phyloP scores from a whole-genome alignment of 2,888 invertebrate genomes.

The Dryococelus australis region DNA sequence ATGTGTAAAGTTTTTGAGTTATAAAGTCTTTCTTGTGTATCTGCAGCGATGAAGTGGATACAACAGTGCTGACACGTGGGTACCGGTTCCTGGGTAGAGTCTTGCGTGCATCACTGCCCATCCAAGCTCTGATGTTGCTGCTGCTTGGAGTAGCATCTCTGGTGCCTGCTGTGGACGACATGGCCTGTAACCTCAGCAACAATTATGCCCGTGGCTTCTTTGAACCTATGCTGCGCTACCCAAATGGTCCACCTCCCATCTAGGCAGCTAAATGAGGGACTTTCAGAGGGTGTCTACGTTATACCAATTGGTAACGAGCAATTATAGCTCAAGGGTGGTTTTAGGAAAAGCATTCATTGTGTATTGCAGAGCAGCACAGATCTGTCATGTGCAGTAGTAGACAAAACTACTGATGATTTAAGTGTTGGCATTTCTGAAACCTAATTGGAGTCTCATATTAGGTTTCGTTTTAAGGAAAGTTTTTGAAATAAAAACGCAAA shows the following conservation, averaged over 20 bases:
- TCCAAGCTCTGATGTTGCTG: conserved; percentile 92
- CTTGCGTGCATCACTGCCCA: conserved; percentile 88
- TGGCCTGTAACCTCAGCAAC: conserved; percentile 84
- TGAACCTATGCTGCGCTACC: conserved; percentile 89
- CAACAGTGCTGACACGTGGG: conserved; percentile 74
- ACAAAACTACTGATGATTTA: background rate
- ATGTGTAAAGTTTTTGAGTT: too few relatives aligned
- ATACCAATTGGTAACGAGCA: too few relatives aligned
- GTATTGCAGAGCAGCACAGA: too few relatives aligned
- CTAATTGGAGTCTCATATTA: background rate
- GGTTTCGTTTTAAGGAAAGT: background rate
- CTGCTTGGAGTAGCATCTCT: conserved; percentile 92
- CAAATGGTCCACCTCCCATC: conserved; percentile 92
- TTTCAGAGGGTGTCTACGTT: too few relatives aligned
- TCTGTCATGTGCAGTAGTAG: background rate
- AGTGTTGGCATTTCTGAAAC: background rate
- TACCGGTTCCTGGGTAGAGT: conserved; percentile 89
- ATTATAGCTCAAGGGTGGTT: too few relatives aligned
- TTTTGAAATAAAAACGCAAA: background rate
- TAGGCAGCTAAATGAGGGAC: conserved; percentile 58
- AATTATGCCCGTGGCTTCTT: conserved; percentile 83
- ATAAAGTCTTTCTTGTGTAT: too few relatives aligned
- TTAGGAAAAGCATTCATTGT: too few relatives aligned
- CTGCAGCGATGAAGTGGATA: conserved; percentile 60
- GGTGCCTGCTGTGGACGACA: conserved; percentile 81